Percentiles rank a stretch among this genome's conserved stretches.
These are phyloP conservation scores for Abscondita cerata DNA, from an alignment of 2,888 invertebrate genomes.

Conservation along the genomic window DNA sequence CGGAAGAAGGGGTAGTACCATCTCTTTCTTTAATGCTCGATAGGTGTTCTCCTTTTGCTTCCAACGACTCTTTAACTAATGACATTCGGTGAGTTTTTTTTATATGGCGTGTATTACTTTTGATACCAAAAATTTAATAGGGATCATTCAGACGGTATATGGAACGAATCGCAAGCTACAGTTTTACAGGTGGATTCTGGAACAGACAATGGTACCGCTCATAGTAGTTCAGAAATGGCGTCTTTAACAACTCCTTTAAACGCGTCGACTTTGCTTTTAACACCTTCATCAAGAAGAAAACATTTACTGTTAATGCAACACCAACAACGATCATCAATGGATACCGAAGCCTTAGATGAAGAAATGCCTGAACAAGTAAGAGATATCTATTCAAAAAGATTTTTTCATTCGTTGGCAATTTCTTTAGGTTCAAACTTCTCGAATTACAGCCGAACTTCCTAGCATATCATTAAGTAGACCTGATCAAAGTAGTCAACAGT, in stretches of 20 bases:
- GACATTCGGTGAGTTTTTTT: slow-evolving; percentile 62
- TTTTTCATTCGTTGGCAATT: no score
- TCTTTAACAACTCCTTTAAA: slow-evolving; percentile 62
- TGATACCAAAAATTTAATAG: no score
- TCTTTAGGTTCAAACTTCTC: slow-evolving; percentile 36
- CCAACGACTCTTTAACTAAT: slow-evolving; percentile 83
- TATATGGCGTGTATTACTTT: no score
- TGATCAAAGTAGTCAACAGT: slow-evolving; percentile 42
- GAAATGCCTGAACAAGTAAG: slow-evolving; percentile 71
- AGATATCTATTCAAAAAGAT: no score
- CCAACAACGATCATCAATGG: slow-evolving; percentile 85
- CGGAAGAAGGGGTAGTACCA: slow-evolving; percentile 61
- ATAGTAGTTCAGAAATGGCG: slow-evolving; percentile 60
- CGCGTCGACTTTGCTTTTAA: slow-evolving; percentile 68
- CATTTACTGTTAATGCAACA: slow-evolving; percentile 80
- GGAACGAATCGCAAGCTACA: slow-evolving; percentile 90
- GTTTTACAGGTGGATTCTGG: slow-evolving; percentile 78
- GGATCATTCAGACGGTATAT: slow-evolving; percentile 86
- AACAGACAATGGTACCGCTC: slow-evolving; percentile 68
- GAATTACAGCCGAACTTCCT: slow-evolving; percentile 35
- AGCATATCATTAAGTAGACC: slow-evolving; percentile 41
- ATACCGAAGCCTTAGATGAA: slow-evolving; percentile 81
- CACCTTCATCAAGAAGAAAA: slow-evolving; percentile 81
- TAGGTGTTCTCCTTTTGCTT: slow-evolving; percentile 76
- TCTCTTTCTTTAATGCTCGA: slow-evolving; percentile 57